Conservation (phyloP, 2,888 invertebrate species). For the Cryptophagus acutangulus region DNA sequence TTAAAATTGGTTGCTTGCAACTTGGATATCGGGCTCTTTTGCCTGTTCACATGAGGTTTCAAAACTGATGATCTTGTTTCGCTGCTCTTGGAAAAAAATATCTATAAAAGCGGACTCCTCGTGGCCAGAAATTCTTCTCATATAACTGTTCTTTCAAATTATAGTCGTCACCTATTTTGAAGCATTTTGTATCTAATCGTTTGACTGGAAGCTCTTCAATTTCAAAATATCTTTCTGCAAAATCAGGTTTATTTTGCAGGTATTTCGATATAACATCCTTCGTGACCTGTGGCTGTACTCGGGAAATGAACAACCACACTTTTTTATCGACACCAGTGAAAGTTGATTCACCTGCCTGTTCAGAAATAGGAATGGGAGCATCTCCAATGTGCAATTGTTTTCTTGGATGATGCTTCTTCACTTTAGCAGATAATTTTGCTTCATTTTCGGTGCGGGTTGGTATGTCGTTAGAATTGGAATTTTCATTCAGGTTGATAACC, state of each 20-base stretch:
- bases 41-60: not conserved
- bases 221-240: constrained; percentile 1
- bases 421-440: not conserved
- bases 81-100: constrained; percentile 1
- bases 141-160: constrained; percentile 7
- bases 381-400: constrained; percentile 2
- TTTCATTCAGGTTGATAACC: not conserved
- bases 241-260: constrained; percentile 4
- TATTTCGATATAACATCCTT: constrained; percentile 4
- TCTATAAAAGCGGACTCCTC: constrained; percentile 15
- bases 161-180: constrained; percentile 10
- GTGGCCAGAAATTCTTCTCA: constrained; percentile 2
- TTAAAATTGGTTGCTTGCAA: not conserved
- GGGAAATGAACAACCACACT: constrained; percentile 2
- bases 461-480: not conserved
- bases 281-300: constrained; percentile 3
- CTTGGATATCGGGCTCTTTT: not conserved
- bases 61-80: not conserved
- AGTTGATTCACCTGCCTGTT: not conserved
- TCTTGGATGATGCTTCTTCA: not conserved
- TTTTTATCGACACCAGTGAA: constrained; percentile 6
- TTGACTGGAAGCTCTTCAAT: constrained; percentile 8
- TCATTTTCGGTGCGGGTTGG: not conserved
- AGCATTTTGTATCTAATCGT: constrained; percentile 9
- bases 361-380: not conserved